Evolutionary conservation across 1,140 invertebrate species (phyloP), one percentile per base, ranked within the genome.

Genomic region (Tyrophagus putrescentiae): DNA sequence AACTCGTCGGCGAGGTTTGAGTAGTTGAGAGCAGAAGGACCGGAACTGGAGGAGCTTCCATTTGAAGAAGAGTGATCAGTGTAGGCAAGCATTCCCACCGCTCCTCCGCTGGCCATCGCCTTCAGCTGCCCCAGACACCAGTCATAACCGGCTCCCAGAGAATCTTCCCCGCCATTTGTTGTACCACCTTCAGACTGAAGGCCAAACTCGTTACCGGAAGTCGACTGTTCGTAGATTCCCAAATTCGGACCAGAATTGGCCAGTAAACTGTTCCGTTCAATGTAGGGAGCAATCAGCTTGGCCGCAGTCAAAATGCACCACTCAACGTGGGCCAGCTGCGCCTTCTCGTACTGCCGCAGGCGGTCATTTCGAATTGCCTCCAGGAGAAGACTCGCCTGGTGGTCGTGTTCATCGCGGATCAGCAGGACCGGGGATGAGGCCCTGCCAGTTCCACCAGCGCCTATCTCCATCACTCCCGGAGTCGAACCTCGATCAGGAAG

Each of bases 271-370:
- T 27, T 13, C 57, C 25, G 23, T 33, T 87, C 81, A 64, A 94
- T 87, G 11, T 84, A 79, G 21, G 87, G 85, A 4, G 90, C 84
- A 66, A 95, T 93, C 29, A 95, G 76, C 72, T 93, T 89, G n/a
- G 88, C 87, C 42, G 87, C 85, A 60, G 82, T 87, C 29, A 93
- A 77, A 67, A 95, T 88, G 63, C 80, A 84, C 65, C 82, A 80
- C 68, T 94, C 88, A 2, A 87, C 86, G 66, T 86, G 80, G 61
- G 79, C 76, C 67, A 82, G 82, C 44, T 75, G 74, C 59, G 59
- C 64, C 28, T 58, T 45, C 36, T 65, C 45, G 23, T 27, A 41
- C 33, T 44, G 18, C 13, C 50, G 28, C 33, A 64, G 32, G 25
- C 32, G 29, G 54, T 64, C 57, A 53, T 68, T 58, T 42, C 53